Conservation (phyloP, 30 jellyfish, hydroid and myxozoan species). For the Pseudorhiza aurosa region DNA sequence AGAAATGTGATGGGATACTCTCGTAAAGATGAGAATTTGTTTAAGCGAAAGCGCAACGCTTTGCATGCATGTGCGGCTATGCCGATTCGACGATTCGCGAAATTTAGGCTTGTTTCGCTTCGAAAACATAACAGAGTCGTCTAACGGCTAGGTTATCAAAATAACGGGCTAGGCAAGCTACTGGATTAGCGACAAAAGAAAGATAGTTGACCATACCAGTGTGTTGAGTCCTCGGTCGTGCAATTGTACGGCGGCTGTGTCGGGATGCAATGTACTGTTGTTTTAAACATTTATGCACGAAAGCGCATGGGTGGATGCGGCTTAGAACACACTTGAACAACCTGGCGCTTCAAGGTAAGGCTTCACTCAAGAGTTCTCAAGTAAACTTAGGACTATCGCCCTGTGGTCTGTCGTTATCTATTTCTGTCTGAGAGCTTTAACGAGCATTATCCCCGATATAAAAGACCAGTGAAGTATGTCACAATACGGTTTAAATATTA, state of each 20-base stretch:
- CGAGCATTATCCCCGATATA: slow-evolving; percentile 65
- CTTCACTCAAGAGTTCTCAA: slow-evolving; percentile 31
- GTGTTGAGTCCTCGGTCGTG: background rate
- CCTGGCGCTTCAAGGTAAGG: slow-evolving; percentile 15
- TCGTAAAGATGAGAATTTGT: too few relatives aligned
- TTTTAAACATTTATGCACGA: too few relatives aligned
- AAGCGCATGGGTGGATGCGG: too few relatives aligned
- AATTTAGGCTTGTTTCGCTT: background rate
- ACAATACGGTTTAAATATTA: slow-evolving; percentile 69
- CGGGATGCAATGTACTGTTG: too few relatives aligned
- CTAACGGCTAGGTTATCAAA: background rate
- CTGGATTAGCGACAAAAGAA: slow-evolving; percentile 9
- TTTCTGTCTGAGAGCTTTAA: slow-evolving; percentile 80
- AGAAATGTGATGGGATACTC: slow-evolving; percentile 19
- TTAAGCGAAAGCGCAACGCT: too few relatives aligned
- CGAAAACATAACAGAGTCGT: background rate
- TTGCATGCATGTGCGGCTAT: too few relatives aligned
- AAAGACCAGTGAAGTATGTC: slow-evolving; percentile 65
- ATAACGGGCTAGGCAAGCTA: slow-evolving; percentile 17
- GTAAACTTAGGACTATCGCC: slow-evolving; percentile 50
- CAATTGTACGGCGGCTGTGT: too few relatives aligned
- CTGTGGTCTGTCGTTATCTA: slow-evolving; percentile 74
- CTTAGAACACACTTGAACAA: too few relatives aligned
- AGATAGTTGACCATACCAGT: background rate
- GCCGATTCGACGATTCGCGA: too few relatives aligned